Evolutionary conservation across 2,113 vertebrate species (phyloP), one percentile per base, ranked within the genome.

Genomic region (Erythrocercus mccallii): DNA sequence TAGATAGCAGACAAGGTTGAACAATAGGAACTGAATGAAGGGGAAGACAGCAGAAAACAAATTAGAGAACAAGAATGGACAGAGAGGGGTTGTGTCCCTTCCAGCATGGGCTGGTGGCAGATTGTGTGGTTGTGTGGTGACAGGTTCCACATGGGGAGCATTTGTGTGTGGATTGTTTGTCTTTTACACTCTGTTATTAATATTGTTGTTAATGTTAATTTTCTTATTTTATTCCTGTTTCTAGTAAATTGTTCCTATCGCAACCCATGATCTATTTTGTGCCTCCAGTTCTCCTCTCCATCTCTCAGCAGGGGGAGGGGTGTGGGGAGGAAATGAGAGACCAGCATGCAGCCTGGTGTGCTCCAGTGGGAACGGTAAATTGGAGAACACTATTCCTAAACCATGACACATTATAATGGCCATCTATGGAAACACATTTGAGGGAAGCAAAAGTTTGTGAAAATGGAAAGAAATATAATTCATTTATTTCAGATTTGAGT

Each of bases 151-250:
- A 1, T 20, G 10, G 15, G 53, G 23, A 44, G 7, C 10, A 51
- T 15, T 58, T 1, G 23, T 12, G 2, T 5, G 44, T 45, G 44
- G 51, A 19, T 45, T 0, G 0, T 44, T 65, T 31, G 12, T 31
- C 27, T 73, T 66, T 13, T 58, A 44, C 19, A 13, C 4, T 30
- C 47, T 57, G 35, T 24, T 44, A 23, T 33, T 37, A 28, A 17
- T 28, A n/a, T 20, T 57, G 8, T 12, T 37, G 12, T 22, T 57
- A 28, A 15, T 19, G 8, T 44, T 66, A 0, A 4, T 81, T 73
- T 81, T 50, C 31, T 33, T 33, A 42, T 22, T 64, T 80, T 5
- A 17, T 51, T 51, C 8, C 50, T 65, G 8, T 28, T 57, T 42
- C 37, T 18, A 57, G 17, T 2, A 42, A 72, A 44, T 48, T 33